phyloP scores from a whole-genome alignment of 2,113 vertebrate species.

The Melanerpes aurifrons region DNA sequence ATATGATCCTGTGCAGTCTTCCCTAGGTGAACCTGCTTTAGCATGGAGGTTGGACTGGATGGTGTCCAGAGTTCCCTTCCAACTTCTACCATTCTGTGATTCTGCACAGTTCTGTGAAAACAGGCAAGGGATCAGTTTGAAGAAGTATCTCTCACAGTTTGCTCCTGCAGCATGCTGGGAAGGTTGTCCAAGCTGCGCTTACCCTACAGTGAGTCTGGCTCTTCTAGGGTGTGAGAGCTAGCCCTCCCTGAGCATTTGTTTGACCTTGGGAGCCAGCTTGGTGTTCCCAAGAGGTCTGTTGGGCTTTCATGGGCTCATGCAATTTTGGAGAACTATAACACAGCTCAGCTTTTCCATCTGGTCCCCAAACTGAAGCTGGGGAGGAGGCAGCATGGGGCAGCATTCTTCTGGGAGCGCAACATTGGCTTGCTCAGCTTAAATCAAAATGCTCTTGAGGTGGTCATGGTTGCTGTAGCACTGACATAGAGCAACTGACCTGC shows the following conservation, averaged over 20 bases:
- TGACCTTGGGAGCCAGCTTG: not conserved
- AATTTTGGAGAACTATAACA: not conserved
- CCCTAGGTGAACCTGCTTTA: not conserved
- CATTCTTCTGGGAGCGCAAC: no score
- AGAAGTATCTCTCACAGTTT: rapidly evolving
- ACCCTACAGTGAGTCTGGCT: not conserved
- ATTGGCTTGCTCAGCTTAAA: not conserved
- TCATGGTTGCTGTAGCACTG: not conserved
- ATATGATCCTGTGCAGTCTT: not conserved
- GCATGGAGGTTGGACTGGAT: not conserved
- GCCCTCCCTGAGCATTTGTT: rapidly evolving
- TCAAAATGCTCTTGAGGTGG: not conserved
- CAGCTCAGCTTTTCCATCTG: not conserved
- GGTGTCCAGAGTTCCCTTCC: not conserved
- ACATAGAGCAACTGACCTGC: rapidly evolving
- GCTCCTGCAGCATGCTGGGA: not conserved
- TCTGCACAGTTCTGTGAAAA: not conserved
- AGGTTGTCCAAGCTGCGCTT: not conserved
- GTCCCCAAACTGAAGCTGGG: not conserved
- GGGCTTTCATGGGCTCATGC: not conserved
- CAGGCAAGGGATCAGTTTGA: not conserved
- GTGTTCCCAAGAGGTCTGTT: rapidly evolving
- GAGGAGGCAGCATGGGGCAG: rapidly evolving
- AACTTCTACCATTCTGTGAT: not conserved
- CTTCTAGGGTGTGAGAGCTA: not conserved